A percentile compares a stretch with the other conserved stretches of the same genome.
Conservation (phyloP, 2,113 vertebrate species). For the Sterrhoptilus dennistouni region DNA sequence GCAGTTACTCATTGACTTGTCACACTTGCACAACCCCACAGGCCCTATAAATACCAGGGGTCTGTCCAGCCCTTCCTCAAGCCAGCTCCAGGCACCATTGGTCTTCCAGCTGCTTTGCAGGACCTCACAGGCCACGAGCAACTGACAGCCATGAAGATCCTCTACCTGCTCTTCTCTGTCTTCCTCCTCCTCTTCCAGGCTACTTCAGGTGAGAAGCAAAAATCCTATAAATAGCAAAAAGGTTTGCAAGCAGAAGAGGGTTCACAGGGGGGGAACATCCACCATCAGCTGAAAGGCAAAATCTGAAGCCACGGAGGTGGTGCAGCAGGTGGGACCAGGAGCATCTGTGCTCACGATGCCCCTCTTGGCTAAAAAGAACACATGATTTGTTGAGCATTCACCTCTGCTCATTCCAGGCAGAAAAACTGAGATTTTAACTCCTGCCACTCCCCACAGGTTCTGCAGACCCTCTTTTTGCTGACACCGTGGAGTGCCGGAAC, state of each 20-base stretch:
- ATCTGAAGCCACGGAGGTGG: background rate
- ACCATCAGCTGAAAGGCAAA: background rate
- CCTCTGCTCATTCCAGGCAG: background rate
- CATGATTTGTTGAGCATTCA: rapidly evolving
- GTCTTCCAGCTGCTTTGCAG: background rate
- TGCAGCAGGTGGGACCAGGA: background rate
- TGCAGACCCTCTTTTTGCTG: background rate
- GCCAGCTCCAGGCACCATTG: background rate
- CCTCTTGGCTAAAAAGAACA: background rate
- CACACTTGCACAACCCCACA: background rate
- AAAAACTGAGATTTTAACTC: background rate
- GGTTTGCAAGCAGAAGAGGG: background rate
- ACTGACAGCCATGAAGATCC: conserved; percentile 31
- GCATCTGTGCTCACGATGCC: rapidly evolving
- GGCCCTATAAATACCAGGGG: background rate
- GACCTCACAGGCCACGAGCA: background rate
- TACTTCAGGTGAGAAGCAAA: conserved; percentile 46
- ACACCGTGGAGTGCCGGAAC: background rate
- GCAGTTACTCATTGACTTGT: conserved; percentile 49
- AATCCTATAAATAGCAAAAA: background rate
- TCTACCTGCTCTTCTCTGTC: conserved; percentile 18
- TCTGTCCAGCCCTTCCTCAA: background rate
- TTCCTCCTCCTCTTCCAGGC: conserved; percentile 56
- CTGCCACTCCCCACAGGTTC: conserved; percentile 19
- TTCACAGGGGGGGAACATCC: background rate